Percentiles rank a stretch among this genome's conserved stretches.
Conservation (phyloP, 2,797 vertebrate species). For the Etheostoma perlongum region DNA sequence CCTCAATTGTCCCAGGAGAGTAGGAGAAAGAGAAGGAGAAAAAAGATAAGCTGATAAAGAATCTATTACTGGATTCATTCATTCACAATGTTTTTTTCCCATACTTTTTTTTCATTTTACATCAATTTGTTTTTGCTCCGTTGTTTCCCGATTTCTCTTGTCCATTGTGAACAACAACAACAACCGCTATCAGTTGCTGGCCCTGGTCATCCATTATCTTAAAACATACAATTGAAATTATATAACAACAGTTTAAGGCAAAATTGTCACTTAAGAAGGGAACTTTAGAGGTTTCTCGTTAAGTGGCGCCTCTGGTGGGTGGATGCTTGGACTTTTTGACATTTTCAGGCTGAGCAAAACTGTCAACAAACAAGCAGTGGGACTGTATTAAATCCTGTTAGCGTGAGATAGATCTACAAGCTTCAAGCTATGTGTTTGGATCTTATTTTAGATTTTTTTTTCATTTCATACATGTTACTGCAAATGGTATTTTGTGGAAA, state of each 20-base stretch:
- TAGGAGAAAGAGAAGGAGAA: conserved; percentile 16
- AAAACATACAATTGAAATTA: background rate
- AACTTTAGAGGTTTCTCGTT: conserved; percentile 9
- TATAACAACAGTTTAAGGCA: conserved; percentile 30
- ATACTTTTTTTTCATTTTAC: conserved; percentile 8
- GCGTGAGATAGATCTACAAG: background rate
- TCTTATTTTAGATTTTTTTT: conserved; percentile 3
- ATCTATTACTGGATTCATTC: conserved; percentile 46
- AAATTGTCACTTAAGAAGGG: conserved; percentile 5
- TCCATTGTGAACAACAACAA: background rate
- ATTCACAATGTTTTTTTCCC: conserved; percentile 28
- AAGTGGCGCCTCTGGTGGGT: conserved; percentile 25
- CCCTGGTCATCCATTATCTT: background rate
- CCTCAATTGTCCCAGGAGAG: conserved; percentile 50
- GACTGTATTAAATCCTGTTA: conserved; percentile 1
- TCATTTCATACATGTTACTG: background rate
- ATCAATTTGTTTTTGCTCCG: background rate
- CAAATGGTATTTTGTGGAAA: background rate
- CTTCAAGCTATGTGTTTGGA: background rate
- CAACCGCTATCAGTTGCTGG: background rate
- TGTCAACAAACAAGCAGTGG: background rate
- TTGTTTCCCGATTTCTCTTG: background rate
- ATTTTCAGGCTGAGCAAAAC: background rate
- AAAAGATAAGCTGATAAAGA: conserved; percentile 27
- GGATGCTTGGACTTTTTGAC: conserved; percentile 11